These are phyloP conservation scores for Pseudomugil tenellus DNA, from an alignment of 2,797 vertebrate species.

Conservation along the genomic window DNA sequence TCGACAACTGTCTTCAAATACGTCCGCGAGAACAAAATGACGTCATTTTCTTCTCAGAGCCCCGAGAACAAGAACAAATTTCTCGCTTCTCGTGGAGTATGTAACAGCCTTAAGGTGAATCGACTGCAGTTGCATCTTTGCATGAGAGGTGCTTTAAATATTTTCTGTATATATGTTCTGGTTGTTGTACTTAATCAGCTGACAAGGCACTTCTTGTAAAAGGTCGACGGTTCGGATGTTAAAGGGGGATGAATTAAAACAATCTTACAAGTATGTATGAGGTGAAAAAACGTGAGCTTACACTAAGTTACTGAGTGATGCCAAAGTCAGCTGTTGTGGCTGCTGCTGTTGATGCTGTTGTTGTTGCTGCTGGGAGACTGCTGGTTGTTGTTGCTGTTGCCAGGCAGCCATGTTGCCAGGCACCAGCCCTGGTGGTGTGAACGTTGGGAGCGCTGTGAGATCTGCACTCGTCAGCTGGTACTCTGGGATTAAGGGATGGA, in stretches of 20 bases:
- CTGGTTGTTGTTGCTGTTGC: constrained; percentile 90
- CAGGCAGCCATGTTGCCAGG: constrained; percentile 93
- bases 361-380: constrained; percentile 86
- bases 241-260: background rate
- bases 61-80: no score
- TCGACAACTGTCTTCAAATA: no score
- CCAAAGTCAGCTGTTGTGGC: constrained; percentile 85
- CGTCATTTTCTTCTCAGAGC: no score
- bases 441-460: constrained; percentile 92
- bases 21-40: no score
- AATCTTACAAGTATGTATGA: background rate
- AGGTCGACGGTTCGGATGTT: background rate
- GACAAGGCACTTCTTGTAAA: background rate
- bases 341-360: constrained; percentile 87
- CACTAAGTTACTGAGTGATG: constrained; percentile 94
- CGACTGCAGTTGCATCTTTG: constrained; percentile 50
- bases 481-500: constrained; percentile 81
- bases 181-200: constrained; percentile 21
- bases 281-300: constrained; percentile 74
- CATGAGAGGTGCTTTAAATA: constrained; percentile 17
- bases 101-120: no score
- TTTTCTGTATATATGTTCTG: constrained; percentile 10
- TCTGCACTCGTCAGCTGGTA: constrained; percentile 97
- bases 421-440: constrained; percentile 91
- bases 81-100: no score